phyloP scores from a whole-genome alignment of 2,797 vertebrate species.

The Peromyscus melanophrys region DNA sequence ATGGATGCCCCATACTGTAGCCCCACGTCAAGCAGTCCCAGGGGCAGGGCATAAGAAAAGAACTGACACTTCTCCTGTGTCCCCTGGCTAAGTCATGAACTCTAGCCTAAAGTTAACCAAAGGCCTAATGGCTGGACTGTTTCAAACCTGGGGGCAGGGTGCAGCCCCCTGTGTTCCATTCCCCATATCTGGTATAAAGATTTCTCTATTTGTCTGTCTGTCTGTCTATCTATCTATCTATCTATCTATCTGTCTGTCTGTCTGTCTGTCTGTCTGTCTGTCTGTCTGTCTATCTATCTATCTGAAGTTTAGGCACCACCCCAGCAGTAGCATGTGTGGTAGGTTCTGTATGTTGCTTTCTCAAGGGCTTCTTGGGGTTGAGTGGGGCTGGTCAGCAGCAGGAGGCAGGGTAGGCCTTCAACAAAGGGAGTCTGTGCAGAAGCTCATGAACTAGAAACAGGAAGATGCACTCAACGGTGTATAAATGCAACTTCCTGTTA shows the following conservation, averaged over 20 bases:
- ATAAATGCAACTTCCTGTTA: not conserved
- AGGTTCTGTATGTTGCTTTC: not conserved
- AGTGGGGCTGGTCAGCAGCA: too few relatives aligned
- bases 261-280: not conserved
- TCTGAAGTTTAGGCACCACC: not conserved
- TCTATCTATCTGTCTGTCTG: not conserved
- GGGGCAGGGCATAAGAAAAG: rapidly evolving
- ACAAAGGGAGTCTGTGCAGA: not conserved
- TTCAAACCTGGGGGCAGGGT: rapidly evolving
- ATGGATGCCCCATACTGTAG: not conserved
- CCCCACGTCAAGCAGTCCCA: rapidly evolving
- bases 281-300: not conserved
- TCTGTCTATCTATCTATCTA: not conserved
- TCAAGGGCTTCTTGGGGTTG: not conserved
- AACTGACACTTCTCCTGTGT: not conserved
- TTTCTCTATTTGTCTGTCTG: too few relatives aligned
- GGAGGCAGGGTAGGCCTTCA: not conserved
- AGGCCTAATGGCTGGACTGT: not conserved
- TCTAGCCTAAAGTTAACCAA: not conserved
- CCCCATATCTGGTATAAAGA: not conserved
- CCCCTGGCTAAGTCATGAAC: not conserved
- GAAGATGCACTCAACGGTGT: rapidly evolving
- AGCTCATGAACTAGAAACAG: not conserved
- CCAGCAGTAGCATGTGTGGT: not conserved
- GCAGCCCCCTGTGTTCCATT: rapidly evolving